These are phyloP conservation scores for Sceloporus tristichus DNA, from an alignment of 2,113 vertebrate species.

Conservation along the genomic window DNA sequence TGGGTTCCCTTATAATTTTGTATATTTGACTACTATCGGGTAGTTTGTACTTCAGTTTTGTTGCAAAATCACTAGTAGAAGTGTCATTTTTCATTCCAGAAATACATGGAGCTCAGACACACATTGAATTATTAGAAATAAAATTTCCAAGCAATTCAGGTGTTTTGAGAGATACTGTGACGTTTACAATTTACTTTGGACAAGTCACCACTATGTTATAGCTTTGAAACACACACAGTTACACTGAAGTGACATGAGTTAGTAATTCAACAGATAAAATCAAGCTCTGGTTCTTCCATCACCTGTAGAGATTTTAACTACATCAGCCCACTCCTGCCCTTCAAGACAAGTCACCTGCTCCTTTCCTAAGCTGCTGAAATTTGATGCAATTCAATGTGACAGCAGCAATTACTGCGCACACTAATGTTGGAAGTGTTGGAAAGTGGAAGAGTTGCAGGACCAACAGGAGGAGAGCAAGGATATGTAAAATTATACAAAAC, in stretches of 20 bases:
- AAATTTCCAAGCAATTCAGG: no score
- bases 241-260: background rate
- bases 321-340: no score
- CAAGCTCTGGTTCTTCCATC: background rate
- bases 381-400: background rate
- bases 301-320: no score
- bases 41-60: no score
- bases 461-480: background rate
- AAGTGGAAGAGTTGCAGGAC: background rate
- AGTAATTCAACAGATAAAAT: background rate
- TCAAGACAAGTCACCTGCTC: background rate
- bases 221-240: background rate
- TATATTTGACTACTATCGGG: background rate
- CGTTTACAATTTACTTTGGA: background rate
- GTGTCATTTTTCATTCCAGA: background rate
- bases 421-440: background rate
- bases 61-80: background rate
- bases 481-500: background rate
- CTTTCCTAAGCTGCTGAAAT: background rate
- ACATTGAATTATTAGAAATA: no score
- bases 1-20: background rate
- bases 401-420: background rate
- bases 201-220: background rate
- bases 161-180: background rate
- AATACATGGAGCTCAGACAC: background rate